These are phyloP conservation scores for Sesia apiformis DNA, from an alignment of 2,888 invertebrate species.

Conservation along the genomic window DNA sequence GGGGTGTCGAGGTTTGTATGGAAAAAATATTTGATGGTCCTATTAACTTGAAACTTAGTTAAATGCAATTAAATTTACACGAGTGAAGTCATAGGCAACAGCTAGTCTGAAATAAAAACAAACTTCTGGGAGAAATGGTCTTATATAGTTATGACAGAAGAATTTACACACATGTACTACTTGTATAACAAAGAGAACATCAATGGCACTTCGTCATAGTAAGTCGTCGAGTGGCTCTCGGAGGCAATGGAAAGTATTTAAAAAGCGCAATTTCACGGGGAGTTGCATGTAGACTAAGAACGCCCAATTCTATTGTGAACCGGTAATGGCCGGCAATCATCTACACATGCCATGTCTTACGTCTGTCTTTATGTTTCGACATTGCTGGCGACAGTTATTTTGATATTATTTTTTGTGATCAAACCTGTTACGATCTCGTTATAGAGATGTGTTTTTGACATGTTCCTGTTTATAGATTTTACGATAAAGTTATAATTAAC, in stretches of 20 bases:
- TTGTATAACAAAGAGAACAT: no score
- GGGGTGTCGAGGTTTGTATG: no score
- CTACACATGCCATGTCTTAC: conserved; percentile 30
- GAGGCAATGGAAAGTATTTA: conserved; percentile 53
- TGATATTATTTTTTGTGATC: background rate
- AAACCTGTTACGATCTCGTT: background rate
- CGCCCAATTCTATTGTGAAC: conserved; percentile 69
- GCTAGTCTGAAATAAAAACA: no score
- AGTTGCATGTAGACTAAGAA: conserved; percentile 30
- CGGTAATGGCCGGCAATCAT: conserved; percentile 59
- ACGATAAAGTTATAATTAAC: no score
- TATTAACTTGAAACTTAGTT: no score
- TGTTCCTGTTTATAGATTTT: background rate
- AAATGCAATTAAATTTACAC: no score
- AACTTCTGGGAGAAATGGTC: no score
- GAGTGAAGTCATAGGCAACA: no score
- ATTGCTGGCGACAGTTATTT: conserved; percentile 3
- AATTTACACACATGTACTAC: no score
- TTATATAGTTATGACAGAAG: no score
- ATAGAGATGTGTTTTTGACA: background rate
- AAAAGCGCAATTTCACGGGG: conserved; percentile 67
- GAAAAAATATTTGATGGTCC: no score
- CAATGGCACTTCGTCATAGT: no score
- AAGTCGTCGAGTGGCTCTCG: background rate
- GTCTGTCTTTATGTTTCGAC: conserved; percentile 9